Evolutionary conservation across 2,888 invertebrate species (phyloP), one percentile per base, ranked within the genome.

Genomic region (Melanchra persicariae): DNA sequence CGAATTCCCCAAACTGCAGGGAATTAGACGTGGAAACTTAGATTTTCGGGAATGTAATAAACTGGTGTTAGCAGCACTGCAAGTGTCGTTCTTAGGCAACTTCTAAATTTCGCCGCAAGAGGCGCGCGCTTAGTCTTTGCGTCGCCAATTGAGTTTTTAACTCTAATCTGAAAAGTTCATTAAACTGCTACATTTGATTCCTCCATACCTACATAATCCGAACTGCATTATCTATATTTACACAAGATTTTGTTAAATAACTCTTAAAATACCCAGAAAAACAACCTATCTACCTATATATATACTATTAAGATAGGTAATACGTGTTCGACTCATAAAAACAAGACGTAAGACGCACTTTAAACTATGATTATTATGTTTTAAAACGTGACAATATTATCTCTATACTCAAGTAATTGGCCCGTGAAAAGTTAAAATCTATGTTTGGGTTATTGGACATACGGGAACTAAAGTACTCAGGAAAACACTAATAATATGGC

Each of bases 311-410:
- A 12, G 15, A 34, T 26, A 22, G n/a, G 15, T n/a, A 34, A 37
- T 12, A 59, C 47, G 26, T 34, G 12, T 7, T 47, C 19, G 34
- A 24, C 51, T 43, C 17, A 8, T 17, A 51, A 55, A 71, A 79
- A 45, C 34, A 79, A 47, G 45, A 45, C 40, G 45, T 24, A 49
- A 30, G 8, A 22, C 54, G 49, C 24, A 55, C 22, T 78, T 70
- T 49, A 34, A 54, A 62, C 24, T n/a, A 52, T 30, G 47, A 59
- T 61, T 37, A 30, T 47, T 43, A 26, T 71, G 51, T 61, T 57
- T 49, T 30, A 8, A 63, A 70, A 81, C 73, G 77, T 73, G 81
- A 70, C 45, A 60, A 17, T 19, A 58, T 77, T 71, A 82, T 74
- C 74, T 64, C 55, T 55, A 26, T 19, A 26, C 54, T 40, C 54